A percentile compares a stretch with the other conserved stretches of the same genome.
phyloP scores from a whole-genome alignment of 1,140 invertebrate genomes.

The Drosophila melanica region DNA sequence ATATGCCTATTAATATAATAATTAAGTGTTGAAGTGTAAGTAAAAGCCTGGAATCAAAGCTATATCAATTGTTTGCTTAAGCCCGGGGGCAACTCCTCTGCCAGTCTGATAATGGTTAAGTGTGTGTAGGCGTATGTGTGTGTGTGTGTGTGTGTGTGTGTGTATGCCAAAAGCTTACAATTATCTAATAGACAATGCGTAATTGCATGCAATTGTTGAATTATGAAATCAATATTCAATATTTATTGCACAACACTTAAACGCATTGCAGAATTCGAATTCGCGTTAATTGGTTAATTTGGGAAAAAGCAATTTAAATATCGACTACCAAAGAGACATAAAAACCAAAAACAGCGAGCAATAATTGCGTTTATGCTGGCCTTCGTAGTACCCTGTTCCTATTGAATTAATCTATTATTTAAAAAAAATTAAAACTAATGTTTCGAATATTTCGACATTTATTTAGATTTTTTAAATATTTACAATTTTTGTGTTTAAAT shows the following conservation, averaged over 20 bases:
- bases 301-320: constrained; percentile 33
- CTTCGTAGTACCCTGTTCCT: background rate
- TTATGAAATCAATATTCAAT: constrained; percentile 46
- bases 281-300: constrained; percentile 36
- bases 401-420: background rate
- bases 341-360: background rate
- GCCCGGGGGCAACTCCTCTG: constrained; percentile 6
- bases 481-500: no score
- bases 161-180: constrained; percentile 17
- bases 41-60: constrained; percentile 32
- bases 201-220: constrained; percentile 50
- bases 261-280: constrained; percentile 3
- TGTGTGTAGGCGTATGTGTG: background rate
- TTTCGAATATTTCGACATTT: no score
- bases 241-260: constrained; percentile 33
- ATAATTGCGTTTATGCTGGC: background rate
- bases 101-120: background rate
- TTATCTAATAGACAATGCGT: constrained; percentile 32
- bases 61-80: constrained; percentile 29
- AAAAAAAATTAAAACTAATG: no score
- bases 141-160: background rate
- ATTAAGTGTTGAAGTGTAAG: constrained; percentile 74
- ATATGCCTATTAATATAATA: constrained; percentile 78
- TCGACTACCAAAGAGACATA: constrained; percentile 7
- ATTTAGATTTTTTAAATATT: no score